Evolutionary conservation across 2,113 vertebrate species (phyloP), one percentile per base, ranked within the genome.

Genomic region (Notarius quadriscutis): DNA sequence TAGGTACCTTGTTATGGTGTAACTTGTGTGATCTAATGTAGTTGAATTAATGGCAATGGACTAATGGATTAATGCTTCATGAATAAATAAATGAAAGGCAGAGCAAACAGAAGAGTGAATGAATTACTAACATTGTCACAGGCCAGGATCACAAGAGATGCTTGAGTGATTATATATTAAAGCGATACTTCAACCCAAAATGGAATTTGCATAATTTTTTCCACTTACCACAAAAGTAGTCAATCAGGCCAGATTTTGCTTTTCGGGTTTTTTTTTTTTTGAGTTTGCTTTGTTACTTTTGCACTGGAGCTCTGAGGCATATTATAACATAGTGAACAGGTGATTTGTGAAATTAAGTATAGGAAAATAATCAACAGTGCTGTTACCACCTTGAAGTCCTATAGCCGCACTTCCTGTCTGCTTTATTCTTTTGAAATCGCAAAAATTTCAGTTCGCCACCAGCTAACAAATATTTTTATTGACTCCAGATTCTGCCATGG

Each of bases 171-270:
- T 60, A 60, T 58, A 75, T 60, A 85, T 75, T 85, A 74, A 30
- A 83, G 15, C 63, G 48, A 83, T 65, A 67, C 81, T 67, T 67
- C 81, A 67, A 62, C 11, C 41, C 81, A 67, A 83, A 83, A 83
- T 83, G 81, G 62, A 67, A 83, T 83, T 67, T 83, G 53, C 81
- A 83, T 65, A 83, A 83, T 83, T 83, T 83, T n/a, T 67, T 67
- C 79, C 57, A 62, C 57, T 62, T 81, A 62, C 30, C 79, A 62
- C 30, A 41, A 81, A 62, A 81, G 75, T 62, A 81, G 57, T 48
- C 57, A 81, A 48, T 81, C 30, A 81, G 79, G 30, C 5, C 79
- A 48, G 79, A 48, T 25, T 48, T 81, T 62, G 57, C 17, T 34
- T 81, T 60, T 17, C 12, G 17, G 30, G 11, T 10, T 74, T 48